phyloP scores from a whole-genome alignment of 30 jellyfish, hydroid and myxozoan species.

The Aurelia sp. region DNA sequence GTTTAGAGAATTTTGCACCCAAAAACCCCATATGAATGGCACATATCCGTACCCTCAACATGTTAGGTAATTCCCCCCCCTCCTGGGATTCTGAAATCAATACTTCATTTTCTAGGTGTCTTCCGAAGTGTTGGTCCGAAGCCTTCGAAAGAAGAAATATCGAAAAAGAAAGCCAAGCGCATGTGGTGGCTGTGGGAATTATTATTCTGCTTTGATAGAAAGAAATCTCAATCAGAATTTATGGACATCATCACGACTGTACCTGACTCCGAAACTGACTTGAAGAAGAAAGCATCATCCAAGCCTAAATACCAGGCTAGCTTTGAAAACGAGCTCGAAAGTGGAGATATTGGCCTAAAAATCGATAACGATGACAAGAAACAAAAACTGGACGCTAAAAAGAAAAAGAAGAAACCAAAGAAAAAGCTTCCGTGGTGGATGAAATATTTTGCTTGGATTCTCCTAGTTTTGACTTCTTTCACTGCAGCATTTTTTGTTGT shows the following conservation, averaged over 20 bases:
- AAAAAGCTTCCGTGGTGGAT: conserved; percentile 89
- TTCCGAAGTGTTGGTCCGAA: conserved; percentile 91
- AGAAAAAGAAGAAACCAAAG: conserved; percentile 74
- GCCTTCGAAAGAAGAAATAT: conserved; percentile 83
- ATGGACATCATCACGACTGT: conserved; percentile 82
- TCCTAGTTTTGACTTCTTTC: conserved; percentile 83
- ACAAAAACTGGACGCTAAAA: conserved; percentile 16
- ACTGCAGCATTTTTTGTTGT: conserved; percentile 97
- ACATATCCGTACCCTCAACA: too few species aligned
- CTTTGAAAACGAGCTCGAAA: conserved; percentile 32
- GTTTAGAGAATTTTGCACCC: too few species aligned
- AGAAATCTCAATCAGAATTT: conserved; percentile 66
- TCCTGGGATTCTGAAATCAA: too few species aligned
- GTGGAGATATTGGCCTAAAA: conserved; percentile 84
- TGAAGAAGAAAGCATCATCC: conserved; percentile 51
- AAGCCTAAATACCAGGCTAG: conserved; percentile 29
- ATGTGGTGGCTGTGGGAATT: conserved; percentile 87
- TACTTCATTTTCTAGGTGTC: conserved; percentile 59
- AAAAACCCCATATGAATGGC: too few species aligned
- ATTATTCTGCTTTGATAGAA: conserved; percentile 83
- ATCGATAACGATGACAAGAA: conserved; percentile 67
- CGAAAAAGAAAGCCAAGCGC: conserved; percentile 63
- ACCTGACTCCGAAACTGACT: conserved; percentile 66
- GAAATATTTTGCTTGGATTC: conserved; percentile 94
- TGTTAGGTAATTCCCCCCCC: too few species aligned